A percentile compares a stretch with the other conserved stretches of the same genome.
These are phyloP conservation scores for Fregetta grallaria DNA, from an alignment of 2,113 vertebrate genomes.

Conservation along the genomic window DNA sequence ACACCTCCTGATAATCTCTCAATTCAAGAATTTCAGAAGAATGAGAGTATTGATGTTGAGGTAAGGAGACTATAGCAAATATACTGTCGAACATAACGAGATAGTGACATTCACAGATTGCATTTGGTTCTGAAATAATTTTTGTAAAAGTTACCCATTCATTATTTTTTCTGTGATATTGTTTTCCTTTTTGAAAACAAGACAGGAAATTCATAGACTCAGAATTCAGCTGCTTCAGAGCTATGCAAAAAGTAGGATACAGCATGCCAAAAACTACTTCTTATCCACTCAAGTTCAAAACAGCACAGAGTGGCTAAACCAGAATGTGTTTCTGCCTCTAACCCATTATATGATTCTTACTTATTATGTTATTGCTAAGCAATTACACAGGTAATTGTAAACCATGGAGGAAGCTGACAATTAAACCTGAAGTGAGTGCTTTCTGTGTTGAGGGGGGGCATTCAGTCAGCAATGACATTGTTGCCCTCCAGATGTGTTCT, in stretches of 20 bases:
- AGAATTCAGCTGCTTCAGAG: neutral
- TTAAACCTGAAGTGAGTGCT: neutral
- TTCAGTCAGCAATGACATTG: neutral
- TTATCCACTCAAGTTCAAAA: neutral
- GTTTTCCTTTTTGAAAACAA: neutral
- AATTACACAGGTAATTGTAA: neutral
- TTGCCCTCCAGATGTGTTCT: neutral
- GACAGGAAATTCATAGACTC: neutral
- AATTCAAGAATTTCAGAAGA: conserved; percentile 98
- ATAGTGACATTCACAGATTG: neutral
- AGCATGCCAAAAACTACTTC: neutral
- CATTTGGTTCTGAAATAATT: neutral
- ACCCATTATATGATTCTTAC: neutral
- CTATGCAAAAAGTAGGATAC: neutral
- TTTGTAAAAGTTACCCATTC: neutral
- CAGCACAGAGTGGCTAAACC: neutral
- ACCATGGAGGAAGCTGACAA: neutral
- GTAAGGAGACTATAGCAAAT: conserved; percentile 69
- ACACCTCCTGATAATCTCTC: conserved; percentile 96
- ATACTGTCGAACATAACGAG: neutral
- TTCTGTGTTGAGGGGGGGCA: neutral
- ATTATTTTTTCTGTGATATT: neutral
- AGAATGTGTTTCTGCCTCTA: neutral
- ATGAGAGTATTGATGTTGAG: conserved; percentile 96
- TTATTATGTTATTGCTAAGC: neutral